These are phyloP conservation scores for Lordiphosa andalusiaca DNA, from an alignment of 2,888 invertebrate species.

Conservation along the genomic window DNA sequence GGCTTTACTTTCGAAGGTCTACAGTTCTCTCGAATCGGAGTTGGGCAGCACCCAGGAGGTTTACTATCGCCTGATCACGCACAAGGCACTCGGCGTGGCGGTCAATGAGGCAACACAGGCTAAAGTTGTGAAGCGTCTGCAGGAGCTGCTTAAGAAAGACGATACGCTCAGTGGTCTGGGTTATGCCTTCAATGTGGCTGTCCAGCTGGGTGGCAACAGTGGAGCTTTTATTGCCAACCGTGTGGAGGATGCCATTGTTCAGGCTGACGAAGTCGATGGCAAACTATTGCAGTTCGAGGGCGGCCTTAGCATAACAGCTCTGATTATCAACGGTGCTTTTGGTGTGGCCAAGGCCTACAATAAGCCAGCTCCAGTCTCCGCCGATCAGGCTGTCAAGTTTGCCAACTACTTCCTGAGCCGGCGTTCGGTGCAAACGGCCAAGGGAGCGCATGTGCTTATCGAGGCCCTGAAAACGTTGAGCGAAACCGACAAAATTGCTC, in stretches of 20 bases:
- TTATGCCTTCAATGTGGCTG: conserved; percentile 91
- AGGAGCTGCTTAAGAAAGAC: conserved; percentile 90
- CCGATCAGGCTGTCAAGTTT: conserved; percentile 92
- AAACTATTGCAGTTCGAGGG: conserved; percentile 95
- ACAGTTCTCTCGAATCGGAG: conserved; percentile 84
- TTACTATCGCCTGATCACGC: conserved; percentile 87
- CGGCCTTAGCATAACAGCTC: conserved; percentile 89
- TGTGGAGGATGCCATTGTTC: conserved; percentile 94
- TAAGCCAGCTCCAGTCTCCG: conserved; percentile 86
- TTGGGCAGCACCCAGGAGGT: conserved; percentile 86
- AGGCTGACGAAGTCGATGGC: conserved; percentile 97
- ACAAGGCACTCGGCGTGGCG: conserved; percentile 85
- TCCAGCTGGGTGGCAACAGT: conserved; percentile 83
- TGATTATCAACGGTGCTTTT: conserved; percentile 83
- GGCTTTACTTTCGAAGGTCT: conserved; percentile 81
- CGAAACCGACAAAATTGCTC: conserved; percentile 87
- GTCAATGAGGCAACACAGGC: conserved; percentile 85
- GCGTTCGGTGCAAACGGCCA: conserved; percentile 91
- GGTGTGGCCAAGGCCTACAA: conserved; percentile 84
- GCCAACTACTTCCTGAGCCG: conserved; percentile 94
- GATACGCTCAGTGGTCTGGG: conserved; percentile 90
- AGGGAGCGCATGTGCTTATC: conserved; percentile 90
- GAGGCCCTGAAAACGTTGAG: conserved; percentile 85
- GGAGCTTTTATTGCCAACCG: conserved; percentile 86
- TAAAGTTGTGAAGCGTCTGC: conserved; percentile 87